Percentiles rank a stretch among this genome's conserved stretches.
Conservation (phyloP, 2,113 vertebrate genomes). For the Sinocyclocheilus grahami region DNA sequence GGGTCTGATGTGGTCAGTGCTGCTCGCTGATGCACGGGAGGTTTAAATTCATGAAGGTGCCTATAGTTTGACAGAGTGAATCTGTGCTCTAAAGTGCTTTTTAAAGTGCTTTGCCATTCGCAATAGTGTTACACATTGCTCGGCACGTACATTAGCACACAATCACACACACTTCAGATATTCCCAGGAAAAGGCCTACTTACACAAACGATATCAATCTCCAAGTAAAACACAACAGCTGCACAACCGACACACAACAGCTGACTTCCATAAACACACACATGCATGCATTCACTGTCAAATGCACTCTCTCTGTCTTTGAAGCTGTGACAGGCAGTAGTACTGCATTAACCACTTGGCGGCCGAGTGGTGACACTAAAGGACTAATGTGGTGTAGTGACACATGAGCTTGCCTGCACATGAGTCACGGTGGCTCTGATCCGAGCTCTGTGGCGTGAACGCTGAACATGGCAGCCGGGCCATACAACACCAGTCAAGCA, state of each 20-base stretch:
- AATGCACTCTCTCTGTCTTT: not conserved
- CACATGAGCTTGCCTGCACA: not conserved
- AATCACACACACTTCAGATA: not conserved
- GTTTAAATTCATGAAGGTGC: not conserved
- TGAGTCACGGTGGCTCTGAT: constrained; percentile 4
- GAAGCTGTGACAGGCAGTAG: not conserved
- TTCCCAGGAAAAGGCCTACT: not conserved
- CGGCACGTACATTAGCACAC: not conserved
- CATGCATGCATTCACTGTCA: not conserved
- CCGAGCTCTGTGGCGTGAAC: not conserved
- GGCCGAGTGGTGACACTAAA: not conserved
- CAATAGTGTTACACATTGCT: not conserved
- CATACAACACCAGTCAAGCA: constrained; percentile 1
- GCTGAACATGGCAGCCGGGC: not conserved
- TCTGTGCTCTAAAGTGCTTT: not conserved
- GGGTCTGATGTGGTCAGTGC: not conserved
- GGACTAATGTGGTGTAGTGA: not conserved
- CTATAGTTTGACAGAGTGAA: not conserved
- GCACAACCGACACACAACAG: not conserved
- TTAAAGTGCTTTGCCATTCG: not conserved
- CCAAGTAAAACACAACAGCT: constrained; percentile 19
- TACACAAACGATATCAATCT: constrained; percentile 1
- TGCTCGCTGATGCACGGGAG: not conserved
- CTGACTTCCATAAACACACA: not conserved
- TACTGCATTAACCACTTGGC: not conserved